Base-by-base conservation (phyloP, 1,140 invertebrate genomes). In the Tetragonula clypearis region DNA sequence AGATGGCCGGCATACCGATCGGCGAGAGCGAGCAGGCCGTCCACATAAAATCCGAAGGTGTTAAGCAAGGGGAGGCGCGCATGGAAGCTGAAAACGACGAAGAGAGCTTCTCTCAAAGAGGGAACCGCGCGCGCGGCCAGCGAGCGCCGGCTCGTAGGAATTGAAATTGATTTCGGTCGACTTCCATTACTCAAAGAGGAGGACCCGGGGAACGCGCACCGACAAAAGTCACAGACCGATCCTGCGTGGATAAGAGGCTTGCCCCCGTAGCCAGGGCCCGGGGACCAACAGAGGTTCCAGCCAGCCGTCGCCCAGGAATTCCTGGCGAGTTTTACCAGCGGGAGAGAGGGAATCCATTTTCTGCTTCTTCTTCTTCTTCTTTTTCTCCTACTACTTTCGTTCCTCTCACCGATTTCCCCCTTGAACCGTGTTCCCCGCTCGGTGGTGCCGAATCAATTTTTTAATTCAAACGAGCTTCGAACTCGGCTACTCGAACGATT, bases 111-210 rank as follows among this genome's bases (percentile, higher is more conserved):
- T 68, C 76, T 86, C 84, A 88, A 86, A 88, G 88, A 35, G 72
- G 76, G 66, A 74, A 83, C 84, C 87, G 84, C 79, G 84, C 41
- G 23, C 41, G 23, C 12, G 58, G 83, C 49, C 14, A 19, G 49
- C 68, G 74, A 56, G 35, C 83, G 79, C 86, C 81, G 87, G 73
- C 87, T 85, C 88, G 87, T 86, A 88, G 91, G 90, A 91, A 92
- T 92, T 91, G 91, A 92, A 93, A 93, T 92, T 93, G 92, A 93
- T 93, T 93, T 92, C 92, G 91, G 90, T 88, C 88, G 89, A 92
- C 88, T 92, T 93, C 91, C 92, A 92, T 93, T 93, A 92, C 92
- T 93, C 91, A 93, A 93, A 92, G 88, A 87, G 86, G 86, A 83
- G 87, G 41, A 49, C 41, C 83, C 87, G 79, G 85, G 77, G 88